Base-by-base conservation (phyloP, 2,797 vertebrate species). In the Rhinatrema bivittatum region DNA sequence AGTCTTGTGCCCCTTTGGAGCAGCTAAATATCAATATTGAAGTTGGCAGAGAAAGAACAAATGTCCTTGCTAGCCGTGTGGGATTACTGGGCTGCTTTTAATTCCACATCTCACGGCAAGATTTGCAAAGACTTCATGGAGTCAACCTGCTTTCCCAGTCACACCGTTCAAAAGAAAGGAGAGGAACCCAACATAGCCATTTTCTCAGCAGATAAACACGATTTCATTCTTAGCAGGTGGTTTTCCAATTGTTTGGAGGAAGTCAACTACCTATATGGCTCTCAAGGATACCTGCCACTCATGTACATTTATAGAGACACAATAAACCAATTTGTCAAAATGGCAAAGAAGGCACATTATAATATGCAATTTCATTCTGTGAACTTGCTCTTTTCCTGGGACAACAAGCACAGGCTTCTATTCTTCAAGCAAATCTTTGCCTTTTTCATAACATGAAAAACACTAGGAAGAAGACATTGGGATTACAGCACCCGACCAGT, bases 261-360 rank as follows among this genome's bases (percentile, higher is more conserved):
- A 64, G 29, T 51, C 39, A 53, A 25, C 11, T 61, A 60, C 48
- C 36, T 42, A 58, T 55, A 62, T 32, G 32, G 39, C 20, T 74
- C 30, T 32, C 10, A 56, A n/a, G 43, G 62, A 62, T 36, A 62
- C 39, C 38, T 67, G 43, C 22, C 46, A 56, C 22, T 44, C 61
- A 65, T 39, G 20, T 52, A 44, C 14, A 1, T 46, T 60, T 69
- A 58, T 53, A 60, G 48, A 62, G 62, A 40, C 16, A 68, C n/a
- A n/a, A n/a, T n/a, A n/a, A 77, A 59, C 40, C 51, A 52, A 55
- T 72, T 68, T 45, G 45, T 59, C 63, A 69, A 60, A 8, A 42
- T 23, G 16, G 23, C 32, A 15, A 35, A 21, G 17, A 48, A 44
- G 36, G 51, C 29, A 39, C 23, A 45, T 27, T 50, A 42, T 56